These are phyloP conservation scores for Campoplex nolae DNA, from an alignment of 2,888 invertebrate genomes.

Conservation along the genomic window DNA sequence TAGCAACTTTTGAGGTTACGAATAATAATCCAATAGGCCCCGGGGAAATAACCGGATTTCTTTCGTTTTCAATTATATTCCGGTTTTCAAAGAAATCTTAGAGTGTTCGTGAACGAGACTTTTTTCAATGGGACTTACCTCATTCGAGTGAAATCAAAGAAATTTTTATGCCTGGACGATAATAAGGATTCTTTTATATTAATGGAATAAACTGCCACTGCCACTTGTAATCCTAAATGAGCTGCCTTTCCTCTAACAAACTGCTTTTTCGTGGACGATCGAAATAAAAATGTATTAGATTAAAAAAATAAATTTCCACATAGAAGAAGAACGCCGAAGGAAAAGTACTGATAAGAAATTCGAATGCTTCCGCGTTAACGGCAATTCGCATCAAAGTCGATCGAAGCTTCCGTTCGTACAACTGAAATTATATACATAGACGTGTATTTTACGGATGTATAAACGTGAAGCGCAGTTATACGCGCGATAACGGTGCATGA, in stretches of 20 bases:
- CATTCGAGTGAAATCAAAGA: not conserved
- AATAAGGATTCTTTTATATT: no score
- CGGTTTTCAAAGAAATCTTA: not conserved
- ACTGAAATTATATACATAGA: not conserved
- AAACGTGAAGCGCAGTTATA: constrained; percentile 20
- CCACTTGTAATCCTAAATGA: no score
- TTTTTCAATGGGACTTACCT: not conserved
- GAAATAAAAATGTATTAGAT: no score
- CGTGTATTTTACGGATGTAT: not conserved
- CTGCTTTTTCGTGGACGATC: no score
- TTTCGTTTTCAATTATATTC: not conserved
- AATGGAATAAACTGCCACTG: no score
- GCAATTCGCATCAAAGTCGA: no score
- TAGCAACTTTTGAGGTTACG: not conserved
- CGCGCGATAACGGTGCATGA: constrained; percentile 54
- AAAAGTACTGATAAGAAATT: no score
- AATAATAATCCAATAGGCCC: not conserved
- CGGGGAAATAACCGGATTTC: not conserved
- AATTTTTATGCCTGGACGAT: no score
- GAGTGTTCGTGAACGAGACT: not conserved
- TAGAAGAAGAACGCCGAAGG: no score
- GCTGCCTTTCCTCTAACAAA: no score
- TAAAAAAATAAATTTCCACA: no score
- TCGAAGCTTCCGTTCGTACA: not conserved
- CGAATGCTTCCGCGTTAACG: no score